Percentiles rank a stretch among this genome's conserved stretches.
Conservation (phyloP, 2,113 vertebrate genomes). For the Noturus placidus region DNA sequence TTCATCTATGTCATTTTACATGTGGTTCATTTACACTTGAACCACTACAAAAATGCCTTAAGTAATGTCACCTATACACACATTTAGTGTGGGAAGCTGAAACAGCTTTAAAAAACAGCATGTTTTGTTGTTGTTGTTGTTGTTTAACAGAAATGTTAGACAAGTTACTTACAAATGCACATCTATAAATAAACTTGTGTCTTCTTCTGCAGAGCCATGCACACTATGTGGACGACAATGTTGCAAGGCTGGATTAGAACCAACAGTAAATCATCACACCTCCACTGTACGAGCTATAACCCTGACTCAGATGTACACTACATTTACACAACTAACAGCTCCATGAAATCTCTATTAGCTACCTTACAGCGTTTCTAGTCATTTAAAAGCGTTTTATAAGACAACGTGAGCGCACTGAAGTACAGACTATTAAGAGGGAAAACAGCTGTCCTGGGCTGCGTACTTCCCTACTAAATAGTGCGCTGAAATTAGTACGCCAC, state of each 20-base stretch:
- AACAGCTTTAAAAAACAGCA: neutral
- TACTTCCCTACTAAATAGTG: neutral
- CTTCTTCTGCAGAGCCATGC: neutral
- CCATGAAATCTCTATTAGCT: neutral
- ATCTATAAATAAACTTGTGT: neutral
- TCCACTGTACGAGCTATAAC: neutral
- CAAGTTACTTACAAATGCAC: neutral
- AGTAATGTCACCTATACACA: neutral
- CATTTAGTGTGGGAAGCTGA: neutral
- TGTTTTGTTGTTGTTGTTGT: too few species aligned
- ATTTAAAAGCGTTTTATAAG: neutral
- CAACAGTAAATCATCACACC: neutral
- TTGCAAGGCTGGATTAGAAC: constrained; percentile 37
- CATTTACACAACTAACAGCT: neutral
- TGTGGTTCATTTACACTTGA: too few species aligned
- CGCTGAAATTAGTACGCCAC: constrained; percentile 11
- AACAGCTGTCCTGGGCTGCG: constrained; percentile 18
- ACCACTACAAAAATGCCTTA: neutral
- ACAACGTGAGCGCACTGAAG: neutral
- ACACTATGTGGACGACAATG: constrained; percentile 11
- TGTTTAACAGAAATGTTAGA: too few species aligned
- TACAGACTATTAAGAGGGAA: neutral
- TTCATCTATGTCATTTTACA: too few species aligned
- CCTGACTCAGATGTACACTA: neutral
- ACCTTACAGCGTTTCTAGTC: neutral